Evolutionary conservation across 2,888 invertebrate genomes (phyloP), one percentile per base, ranked within the genome.

Genomic region (Drosophila quinaria): DNA sequence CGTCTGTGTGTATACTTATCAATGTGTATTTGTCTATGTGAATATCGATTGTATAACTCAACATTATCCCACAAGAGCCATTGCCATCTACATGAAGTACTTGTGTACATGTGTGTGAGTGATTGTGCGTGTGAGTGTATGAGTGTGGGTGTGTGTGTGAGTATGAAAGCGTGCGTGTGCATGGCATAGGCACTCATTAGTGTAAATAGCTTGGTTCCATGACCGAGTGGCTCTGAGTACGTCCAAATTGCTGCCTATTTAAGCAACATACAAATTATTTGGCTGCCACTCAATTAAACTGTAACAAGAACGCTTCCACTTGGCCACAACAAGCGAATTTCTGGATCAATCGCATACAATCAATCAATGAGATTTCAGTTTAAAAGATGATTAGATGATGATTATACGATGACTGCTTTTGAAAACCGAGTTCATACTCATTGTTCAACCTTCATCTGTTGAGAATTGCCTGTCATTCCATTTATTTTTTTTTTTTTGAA

Each of bases 31-130:
- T 62, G 50, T 64, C 51, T 60, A 15, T 49, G 50, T 56, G 61
- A 60, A 47, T 73, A 87, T 84, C 78, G 84, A 78, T 84, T 84
- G 87, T 70, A 60, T 67, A 49, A 70, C 61, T 77, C 61, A 63
- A 63, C 70, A 76, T 76, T 84, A 84, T 81, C 70, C 76, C 62
- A 70, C 81, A 81, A 70, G 66, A 70, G 67, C 63, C 66, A 75
- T 87, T 64, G 37, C 54, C 72, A 55, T 78, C 64, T 67, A 80
- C 78, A 33, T 61, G 19, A 29, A 61, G 66, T 37, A 56, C 55
- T 61, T 50, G 31, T 3, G 13, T 1, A 2, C 8, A 8, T 31
- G 11, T 31, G 31, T 49, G 10, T 31, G 47, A 8, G 33, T 35
- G 10, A 3, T 1, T 50, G 31, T 39, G 22, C 25, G 35, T 17